A percentile compares a stretch with the other conserved stretches of the same genome.
Evolutionary conservation across 2,888 invertebrate species (phyloP).

Genomic region (Rosalia funebris): DNA sequence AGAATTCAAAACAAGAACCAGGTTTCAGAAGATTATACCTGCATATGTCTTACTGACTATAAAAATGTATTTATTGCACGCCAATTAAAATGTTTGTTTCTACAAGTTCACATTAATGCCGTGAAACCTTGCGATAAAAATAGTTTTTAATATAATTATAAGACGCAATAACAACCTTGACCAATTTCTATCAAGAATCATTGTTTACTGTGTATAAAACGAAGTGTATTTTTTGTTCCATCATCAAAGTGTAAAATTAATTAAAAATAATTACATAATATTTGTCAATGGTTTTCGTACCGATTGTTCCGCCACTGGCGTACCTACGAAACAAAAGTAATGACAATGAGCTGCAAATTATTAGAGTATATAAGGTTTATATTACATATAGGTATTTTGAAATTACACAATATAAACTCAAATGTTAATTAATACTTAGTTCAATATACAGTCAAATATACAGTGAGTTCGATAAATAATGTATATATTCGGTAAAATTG

Average conservation of each 20-base stretch:
- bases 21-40: background rate
- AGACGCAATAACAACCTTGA: slow-evolving; percentile 10
- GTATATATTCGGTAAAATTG: background rate
- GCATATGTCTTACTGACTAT: background rate
- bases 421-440: too few species aligned
- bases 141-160: slow-evolving; percentile 15
- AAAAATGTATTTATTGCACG: background rate
- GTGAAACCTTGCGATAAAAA: slow-evolving; percentile 17
- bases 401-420: too few species aligned
- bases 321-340: too few species aligned
- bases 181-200: background rate
- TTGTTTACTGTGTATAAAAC: background rate
- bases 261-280: too few species aligned
- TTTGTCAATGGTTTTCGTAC: too few species aligned
- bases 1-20: background rate
- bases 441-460: too few species aligned
- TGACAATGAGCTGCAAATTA: too few species aligned
- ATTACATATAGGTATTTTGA: too few species aligned
- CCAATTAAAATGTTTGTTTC: slow-evolving; percentile 10
- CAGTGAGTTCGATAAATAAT: background rate
- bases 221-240: background rate
- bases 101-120: background rate
- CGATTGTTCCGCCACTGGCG: too few species aligned
- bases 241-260: background rate
- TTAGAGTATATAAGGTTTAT: too few species aligned